phyloP scores from a whole-genome alignment of 2,888 invertebrate genomes.

The Archaeoteleia sp. region DNA sequence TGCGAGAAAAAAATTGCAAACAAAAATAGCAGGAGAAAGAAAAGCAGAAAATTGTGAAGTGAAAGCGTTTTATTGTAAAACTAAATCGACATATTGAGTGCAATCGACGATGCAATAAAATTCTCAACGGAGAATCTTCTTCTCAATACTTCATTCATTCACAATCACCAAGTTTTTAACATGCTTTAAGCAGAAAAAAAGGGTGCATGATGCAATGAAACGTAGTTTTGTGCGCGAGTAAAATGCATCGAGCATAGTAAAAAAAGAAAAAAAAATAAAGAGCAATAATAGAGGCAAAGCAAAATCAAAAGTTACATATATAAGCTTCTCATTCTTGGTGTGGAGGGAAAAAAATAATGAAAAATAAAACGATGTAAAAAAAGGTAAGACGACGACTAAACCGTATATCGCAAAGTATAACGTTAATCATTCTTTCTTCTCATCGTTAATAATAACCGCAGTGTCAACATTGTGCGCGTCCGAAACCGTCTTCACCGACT shows the following conservation, averaged over 20 bases:
- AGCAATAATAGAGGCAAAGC: no score
- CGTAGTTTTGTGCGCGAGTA: neutral
- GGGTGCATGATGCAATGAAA: neutral
- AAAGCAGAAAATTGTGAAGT: slow-evolving; percentile 30
- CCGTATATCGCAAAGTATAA: no score
- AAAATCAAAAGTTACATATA: no score
- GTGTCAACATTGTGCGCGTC: no score
- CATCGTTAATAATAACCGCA: no score
- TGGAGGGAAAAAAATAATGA: no score
- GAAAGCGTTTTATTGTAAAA: slow-evolving; percentile 39
- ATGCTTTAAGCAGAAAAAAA: neutral
- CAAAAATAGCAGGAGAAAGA: slow-evolving; percentile 21
- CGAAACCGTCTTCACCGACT: no score
- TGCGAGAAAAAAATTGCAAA: slow-evolving; percentile 25
- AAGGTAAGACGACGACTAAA: no score
- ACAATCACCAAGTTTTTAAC: neutral
- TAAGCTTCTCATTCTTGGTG: no score
- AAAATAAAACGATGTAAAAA: no score
- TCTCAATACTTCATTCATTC: slow-evolving; percentile 8
- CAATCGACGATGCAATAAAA: slow-evolving; percentile 21
- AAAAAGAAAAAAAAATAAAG: neutral
- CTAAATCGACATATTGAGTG: slow-evolving; percentile 34
- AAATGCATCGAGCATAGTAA: neutral
- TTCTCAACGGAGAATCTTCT: slow-evolving; percentile 28
- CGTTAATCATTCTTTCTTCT: no score